Percentiles rank a stretch among this genome's conserved stretches.
Evolutionary conservation across 2,797 vertebrate species (phyloP).

Genomic region (Aselliscus stoliczkanus): DNA sequence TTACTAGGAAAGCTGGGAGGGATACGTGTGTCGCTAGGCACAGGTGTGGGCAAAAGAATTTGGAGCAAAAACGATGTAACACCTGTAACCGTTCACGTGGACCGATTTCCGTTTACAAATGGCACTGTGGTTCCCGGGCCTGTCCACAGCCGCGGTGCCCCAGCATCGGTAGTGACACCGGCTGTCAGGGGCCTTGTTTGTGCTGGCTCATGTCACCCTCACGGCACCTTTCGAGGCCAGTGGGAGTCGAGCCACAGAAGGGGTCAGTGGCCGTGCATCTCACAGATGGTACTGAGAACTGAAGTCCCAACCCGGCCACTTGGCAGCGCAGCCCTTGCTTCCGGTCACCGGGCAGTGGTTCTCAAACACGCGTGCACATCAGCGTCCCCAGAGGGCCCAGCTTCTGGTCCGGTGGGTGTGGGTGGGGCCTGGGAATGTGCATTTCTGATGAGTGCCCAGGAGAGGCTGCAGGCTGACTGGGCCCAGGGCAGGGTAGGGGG

Average conservation of each 20-base stretch:
- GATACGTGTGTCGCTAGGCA: background rate
- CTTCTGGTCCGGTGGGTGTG: background rate
- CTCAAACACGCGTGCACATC: accelerated
- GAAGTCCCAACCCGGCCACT: background rate
- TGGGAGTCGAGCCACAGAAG: background rate
- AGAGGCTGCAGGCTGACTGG: background rate
- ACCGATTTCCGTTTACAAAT: too few relatives aligned
- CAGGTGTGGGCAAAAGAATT: background rate
- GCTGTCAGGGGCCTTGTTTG: background rate
- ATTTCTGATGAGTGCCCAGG: background rate
- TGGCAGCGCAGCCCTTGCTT: background rate
- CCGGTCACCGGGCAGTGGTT: background rate
- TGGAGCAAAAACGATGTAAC: accelerated
- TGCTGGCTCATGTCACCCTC: background rate
- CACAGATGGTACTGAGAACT: accelerated
- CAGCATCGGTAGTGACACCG: background rate
- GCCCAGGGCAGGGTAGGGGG: background rate
- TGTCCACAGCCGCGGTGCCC: accelerated
- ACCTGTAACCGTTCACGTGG: accelerated
- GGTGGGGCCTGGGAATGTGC: background rate
- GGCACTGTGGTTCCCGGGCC: background rate
- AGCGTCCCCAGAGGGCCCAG: too few relatives aligned
- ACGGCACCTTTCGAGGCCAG: accelerated
- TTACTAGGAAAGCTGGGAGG: accelerated
- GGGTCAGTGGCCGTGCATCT: background rate